Conservation (phyloP, 1,140 invertebrate genomes). For the Mizuhopecten yessoensis region DNA sequence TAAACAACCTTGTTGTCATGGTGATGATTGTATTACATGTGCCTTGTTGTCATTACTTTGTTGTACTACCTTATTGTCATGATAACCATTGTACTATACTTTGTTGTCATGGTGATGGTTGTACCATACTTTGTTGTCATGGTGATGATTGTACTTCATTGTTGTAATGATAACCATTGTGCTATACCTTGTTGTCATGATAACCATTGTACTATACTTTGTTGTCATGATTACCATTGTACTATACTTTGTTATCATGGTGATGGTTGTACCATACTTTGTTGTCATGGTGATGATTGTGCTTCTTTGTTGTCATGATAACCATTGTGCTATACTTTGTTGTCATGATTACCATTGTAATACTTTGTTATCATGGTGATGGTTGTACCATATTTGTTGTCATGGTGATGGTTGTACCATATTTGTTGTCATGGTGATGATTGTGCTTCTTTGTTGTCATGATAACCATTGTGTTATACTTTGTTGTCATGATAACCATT, state of each 20-base stretch:
- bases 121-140: neutral
- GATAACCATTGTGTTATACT: too few relatives aligned
- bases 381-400: neutral
- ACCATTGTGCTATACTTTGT: neutral
- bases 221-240: neutral
- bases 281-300: neutral
- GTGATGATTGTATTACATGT: neutral
- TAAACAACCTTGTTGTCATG: neutral
- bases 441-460: too few relatives aligned
- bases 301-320: neutral
- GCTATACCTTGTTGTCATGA: neutral
- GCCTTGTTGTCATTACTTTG: neutral
- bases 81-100: neutral
- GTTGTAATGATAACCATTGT: neutral
- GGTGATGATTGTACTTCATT: neutral
- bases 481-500: too few relatives aligned
- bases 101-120: neutral
- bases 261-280: neutral
- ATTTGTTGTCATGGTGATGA: too few relatives aligned
- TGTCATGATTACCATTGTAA: too few relatives aligned
- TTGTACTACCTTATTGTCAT: conserved; percentile 9
- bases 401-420: too few relatives aligned
- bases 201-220: neutral
- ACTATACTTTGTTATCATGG: neutral
- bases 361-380: neutral